Evolutionary conservation across 1,140 invertebrate species (phyloP), one percentile per base, ranked within the genome.

Genomic region (Apis cerana): DNA sequence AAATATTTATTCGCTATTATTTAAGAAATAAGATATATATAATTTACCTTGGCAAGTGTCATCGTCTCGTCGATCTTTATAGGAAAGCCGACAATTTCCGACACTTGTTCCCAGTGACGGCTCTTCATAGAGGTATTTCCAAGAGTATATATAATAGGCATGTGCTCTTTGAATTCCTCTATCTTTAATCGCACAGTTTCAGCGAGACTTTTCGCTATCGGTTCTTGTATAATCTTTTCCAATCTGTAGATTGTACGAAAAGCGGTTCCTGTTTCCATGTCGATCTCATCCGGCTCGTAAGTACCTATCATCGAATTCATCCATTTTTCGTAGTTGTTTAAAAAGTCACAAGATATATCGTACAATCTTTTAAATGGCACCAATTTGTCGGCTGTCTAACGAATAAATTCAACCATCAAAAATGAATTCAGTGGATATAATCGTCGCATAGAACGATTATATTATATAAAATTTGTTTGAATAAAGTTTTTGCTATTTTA

Each of bases 21-120:
- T 33, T 33, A 33, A 23, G n/a, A 70, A 23, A 5, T n/a, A n/a
- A n/a, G n/a, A n/a, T n/a, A n/a, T n/a, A n/a, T n/a, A 10, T 72
- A 21, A 1, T 10, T 43, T 88, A 93, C 93, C 94, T 98, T 98
- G 43, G 96, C 96, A 9, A 99, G 94, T 2, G 97, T 98, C 80
- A 98, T 95, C 23, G 97, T 96, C 10, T 97, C 96, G 84, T 98
- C 97, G 10, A 98, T 96, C 88, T 96, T 96, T 43, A 99, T 97
- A 1, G 98, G 97, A 93, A 98, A 99, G 0, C 98, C 98, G 87
- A 99, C 97, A 80, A 99, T 97, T 89, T 99, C 98, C 0, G 98
- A 99, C 17, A 99, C 97, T 93, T 98, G 97, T 90, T 99, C 98
- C 99, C 99, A 99, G 93, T 99, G 99, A 15, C 98, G 95, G 17